phyloP scores from a whole-genome alignment of 2,797 vertebrate genomes.

The Rhinogobio ventralis region DNA sequence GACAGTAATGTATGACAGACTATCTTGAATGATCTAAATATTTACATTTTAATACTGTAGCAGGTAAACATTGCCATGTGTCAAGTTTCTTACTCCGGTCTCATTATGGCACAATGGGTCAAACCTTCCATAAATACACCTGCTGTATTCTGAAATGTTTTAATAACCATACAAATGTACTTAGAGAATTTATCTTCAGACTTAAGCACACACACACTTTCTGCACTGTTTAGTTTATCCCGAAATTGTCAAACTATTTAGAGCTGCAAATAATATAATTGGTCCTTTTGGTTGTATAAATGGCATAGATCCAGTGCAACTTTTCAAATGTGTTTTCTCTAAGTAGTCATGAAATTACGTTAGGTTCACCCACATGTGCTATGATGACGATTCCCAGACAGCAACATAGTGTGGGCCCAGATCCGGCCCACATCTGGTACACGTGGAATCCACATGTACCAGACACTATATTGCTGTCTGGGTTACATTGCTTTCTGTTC shows the following conservation, averaged over 20 bases:
- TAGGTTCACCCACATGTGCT: not conserved
- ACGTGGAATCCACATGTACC: no score
- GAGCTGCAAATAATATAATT: not conserved
- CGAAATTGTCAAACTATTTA: not conserved
- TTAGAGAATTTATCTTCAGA: not conserved
- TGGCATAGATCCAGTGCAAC: not conserved
- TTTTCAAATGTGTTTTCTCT: not conserved
- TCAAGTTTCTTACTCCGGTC: not conserved
- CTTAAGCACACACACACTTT: not conserved
- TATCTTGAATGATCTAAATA: not conserved
- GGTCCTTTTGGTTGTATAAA: not conserved
- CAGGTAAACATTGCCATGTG: not conserved
- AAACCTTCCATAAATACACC: not conserved
- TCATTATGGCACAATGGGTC: not conserved
- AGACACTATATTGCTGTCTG: no score
- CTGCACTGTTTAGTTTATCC: not conserved
- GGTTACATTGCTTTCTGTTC: not conserved
- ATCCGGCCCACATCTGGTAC: no score
- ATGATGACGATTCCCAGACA: not conserved
- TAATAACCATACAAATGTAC: not conserved
- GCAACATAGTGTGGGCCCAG: no score
- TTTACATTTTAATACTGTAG: not conserved
- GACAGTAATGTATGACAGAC: slow-evolving; percentile 5
- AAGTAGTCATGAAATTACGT: not conserved
- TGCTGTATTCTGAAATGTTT: not conserved